Evolutionary conservation across 1,140 invertebrate species (phyloP), one percentile per base, ranked within the genome.

Genomic region (Aporrectodea caliginosa): DNA sequence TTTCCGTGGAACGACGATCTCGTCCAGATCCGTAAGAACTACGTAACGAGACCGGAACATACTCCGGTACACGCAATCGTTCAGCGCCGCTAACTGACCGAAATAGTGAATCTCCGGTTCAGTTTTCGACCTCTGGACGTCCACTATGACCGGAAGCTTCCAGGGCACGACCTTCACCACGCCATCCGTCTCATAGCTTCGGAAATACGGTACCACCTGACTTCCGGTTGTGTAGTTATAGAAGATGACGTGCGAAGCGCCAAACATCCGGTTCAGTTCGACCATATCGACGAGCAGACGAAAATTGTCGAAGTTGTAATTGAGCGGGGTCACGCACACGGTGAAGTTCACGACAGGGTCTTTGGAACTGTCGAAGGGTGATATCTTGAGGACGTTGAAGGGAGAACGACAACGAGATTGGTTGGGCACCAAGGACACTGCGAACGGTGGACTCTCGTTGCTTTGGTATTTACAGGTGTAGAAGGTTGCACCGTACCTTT

Each of bases 271-370:
- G 35, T 76, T 76, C 2, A 76, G 2, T 68, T 76, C 75, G 43
- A 76, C 43, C 75, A 32, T 35, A 12, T 76, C 75, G 27, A 76
- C 35, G 1, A 76, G 31, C 22, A 27, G 43, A 29, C 43, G 33
- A 29, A 84, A 81, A 83, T 91, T 90, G 84, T 95, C 93, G 84
- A 94, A 97, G 87, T 98, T 95, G 84, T 94, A 97, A 87, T 98
- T 95, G 68, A 98, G 90, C 0, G 96, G 95, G 84, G 97, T 97
- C 16, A 98, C 93, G 87, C 96, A 98, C n/a, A 97, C 92, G 1
- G 93, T 94, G 32, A 98, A 91, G 1, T 83, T 75, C 0, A 58
- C 43, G n/a, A 29, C 27, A n/a, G 75, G 29, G 2, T 16, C 14
- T 16, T 35, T 58, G 6, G 43, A 12, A 12, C 43, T 58, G 43